Evolutionary conservation across 2,113 vertebrate genomes (phyloP).

Genomic region (Galeopterus variegatus): DNA sequence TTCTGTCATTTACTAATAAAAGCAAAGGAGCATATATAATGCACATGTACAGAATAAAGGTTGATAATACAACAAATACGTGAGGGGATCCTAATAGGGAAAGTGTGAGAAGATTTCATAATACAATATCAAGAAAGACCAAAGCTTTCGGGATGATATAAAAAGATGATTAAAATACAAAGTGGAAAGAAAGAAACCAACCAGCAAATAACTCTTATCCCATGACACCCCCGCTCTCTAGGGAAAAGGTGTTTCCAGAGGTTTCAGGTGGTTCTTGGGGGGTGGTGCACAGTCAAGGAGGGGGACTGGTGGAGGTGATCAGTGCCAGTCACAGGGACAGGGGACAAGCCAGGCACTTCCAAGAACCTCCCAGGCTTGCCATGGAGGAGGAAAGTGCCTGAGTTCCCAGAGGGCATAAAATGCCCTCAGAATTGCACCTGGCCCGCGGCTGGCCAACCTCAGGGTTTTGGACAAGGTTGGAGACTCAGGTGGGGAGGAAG

Average conservation of each 20-base stretch:
- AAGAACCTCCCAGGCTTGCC: no score
- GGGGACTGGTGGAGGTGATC: neutral
- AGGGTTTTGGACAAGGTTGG: neutral
- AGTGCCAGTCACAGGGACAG: neutral
- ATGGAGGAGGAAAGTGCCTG: neutral
- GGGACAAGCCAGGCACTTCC: neutral
- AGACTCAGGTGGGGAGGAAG: neutral
- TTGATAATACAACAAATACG: neutral
- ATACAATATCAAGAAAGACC: neutral
- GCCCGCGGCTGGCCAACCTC: accelerated
- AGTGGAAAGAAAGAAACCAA: neutral
- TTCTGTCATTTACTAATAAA: neutral
- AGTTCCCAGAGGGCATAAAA: neutral
- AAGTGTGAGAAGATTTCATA: neutral
- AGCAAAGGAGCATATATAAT: neutral
- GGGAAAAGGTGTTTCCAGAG: neutral
- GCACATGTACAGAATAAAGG: neutral
- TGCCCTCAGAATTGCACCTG: neutral
- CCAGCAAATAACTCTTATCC: neutral
- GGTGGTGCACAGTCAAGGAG: neutral
- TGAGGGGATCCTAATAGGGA: neutral
- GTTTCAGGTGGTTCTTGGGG: neutral
- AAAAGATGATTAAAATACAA: neutral
- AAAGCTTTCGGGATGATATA: neutral
- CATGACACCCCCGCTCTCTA: no score